phyloP scores from a whole-genome alignment of 2,113 vertebrate species.

The Zapornia atra region DNA sequence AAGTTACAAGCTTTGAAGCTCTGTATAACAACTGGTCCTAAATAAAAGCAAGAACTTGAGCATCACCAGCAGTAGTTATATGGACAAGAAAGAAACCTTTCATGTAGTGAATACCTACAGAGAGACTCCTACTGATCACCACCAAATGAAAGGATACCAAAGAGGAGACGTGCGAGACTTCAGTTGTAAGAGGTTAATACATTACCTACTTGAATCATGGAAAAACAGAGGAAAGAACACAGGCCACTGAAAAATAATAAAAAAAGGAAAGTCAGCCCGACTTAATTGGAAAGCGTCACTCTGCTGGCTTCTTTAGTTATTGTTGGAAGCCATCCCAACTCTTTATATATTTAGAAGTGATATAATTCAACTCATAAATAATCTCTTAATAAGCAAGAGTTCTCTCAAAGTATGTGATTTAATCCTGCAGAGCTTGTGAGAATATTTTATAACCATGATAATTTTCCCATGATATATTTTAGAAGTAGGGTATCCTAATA shows the following conservation, averaged over 20 bases:
- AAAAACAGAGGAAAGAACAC: not conserved
- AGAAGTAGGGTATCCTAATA: not conserved
- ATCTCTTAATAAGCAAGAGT: conserved; percentile 40
- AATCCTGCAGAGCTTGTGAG: not conserved
- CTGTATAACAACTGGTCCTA: not conserved
- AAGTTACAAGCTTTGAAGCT: conserved; percentile 39
- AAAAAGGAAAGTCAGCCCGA: not conserved
- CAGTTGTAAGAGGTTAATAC: not conserved
- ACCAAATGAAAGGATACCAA: conserved; percentile 34
- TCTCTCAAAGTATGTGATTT: conserved; percentile 4
- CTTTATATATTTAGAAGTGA: conserved; percentile 53
- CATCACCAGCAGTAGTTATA: not conserved
- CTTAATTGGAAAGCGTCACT: conserved; percentile 57
- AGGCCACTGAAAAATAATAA: not conserved
- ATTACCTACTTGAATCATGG: not conserved
- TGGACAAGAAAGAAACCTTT: conserved; percentile 53
- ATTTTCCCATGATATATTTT: not conserved
- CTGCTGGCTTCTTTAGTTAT: conserved; percentile 1
- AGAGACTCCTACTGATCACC: not conserved
- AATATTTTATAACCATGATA: not conserved
- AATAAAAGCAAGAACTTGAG: conserved; percentile 5
- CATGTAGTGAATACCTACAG: not conserved
- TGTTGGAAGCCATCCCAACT: conserved; percentile 46
- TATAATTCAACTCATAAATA: conserved; percentile 51
- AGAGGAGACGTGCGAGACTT: conserved; percentile 25